Evolutionary conservation across 2,113 vertebrate genomes (phyloP), one percentile per base, ranked within the genome.

Genomic region (Oxyruncus cristatus): DNA sequence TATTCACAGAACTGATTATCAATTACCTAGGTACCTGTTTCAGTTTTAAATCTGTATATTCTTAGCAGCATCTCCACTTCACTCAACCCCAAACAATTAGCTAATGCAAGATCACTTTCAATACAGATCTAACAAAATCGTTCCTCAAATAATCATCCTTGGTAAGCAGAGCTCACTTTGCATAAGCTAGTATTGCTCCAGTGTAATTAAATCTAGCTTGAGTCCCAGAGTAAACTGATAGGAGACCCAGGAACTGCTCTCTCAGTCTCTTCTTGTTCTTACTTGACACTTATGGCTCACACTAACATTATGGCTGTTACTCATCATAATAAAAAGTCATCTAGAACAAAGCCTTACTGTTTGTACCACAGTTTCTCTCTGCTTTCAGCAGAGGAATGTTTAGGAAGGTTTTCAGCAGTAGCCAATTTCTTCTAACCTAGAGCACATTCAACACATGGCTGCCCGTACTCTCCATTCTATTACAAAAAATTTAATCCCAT

Each of bases 401-500:
- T 62, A 85, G 55, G 80, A 80, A 72, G 65, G 67, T 52, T 88
- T 76, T 85, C 86, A 20, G 22, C 42, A 59, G 74, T 17, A 53
- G 33, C 62, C 21, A 30, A 65, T 81, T 93, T 89, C 93, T 94
- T 95, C 79, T 91, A 77, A 23, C 27, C 63, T n/a, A 77, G 75
- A 81, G 32, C 80, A 8, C 26, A 91, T 5, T 39, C 80, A 95
- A 37, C 76, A 72, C 75, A 91, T 52, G 46, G 30, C 55, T 83
- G 93, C 75, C 85, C 81, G 49, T 47, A 73, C 62, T 74, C 77
- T 71, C 78, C 66, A 85, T 46, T 85, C 78, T 82, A 77, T 70
- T 73, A 84, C 72, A 92, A 92, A 94, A 94, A 80, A 56, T 12
- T 59, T 93, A 96, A 97, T 93, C 84, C 74, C 84, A 96, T 95